A percentile compares a stretch with the other conserved stretches of the same genome.
Conservation (phyloP, 2,113 vertebrate species). For the Tylochromis polylepis region DNA sequence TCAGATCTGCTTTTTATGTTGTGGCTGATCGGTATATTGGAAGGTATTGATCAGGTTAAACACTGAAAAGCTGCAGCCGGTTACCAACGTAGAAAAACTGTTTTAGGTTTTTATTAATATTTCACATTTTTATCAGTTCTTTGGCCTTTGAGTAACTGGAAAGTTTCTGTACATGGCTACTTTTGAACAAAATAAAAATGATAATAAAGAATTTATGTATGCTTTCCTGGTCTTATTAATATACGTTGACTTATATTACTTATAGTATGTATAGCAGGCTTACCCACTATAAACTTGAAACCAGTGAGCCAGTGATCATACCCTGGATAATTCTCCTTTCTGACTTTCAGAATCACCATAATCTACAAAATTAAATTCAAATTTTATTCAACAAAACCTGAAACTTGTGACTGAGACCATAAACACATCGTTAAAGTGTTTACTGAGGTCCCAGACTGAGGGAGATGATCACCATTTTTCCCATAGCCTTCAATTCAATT, state of each 20-base stretch:
- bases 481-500: background rate
- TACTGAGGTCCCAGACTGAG: background rate
- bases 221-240: background rate
- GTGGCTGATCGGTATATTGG: background rate
- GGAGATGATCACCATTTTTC: background rate
- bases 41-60: background rate
- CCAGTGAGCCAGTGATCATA: background rate
- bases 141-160: background rate
- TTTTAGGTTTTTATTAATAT: background rate
- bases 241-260: background rate
- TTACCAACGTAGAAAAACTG: background rate
- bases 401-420: background rate
- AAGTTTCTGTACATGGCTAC: background rate
- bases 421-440: background rate
- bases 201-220: conserved; percentile 21
- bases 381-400: background rate
- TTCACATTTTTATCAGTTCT: background rate
- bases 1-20: background rate
- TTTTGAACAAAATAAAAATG: conserved; percentile 40
- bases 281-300: background rate
- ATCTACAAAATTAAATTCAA: background rate
- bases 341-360: background rate
- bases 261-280: background rate
- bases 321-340: background rate
- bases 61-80: background rate